Evolutionary conservation across 2,113 vertebrate species (phyloP).

Genomic region (Hippoglossus stenolepis): DNA sequence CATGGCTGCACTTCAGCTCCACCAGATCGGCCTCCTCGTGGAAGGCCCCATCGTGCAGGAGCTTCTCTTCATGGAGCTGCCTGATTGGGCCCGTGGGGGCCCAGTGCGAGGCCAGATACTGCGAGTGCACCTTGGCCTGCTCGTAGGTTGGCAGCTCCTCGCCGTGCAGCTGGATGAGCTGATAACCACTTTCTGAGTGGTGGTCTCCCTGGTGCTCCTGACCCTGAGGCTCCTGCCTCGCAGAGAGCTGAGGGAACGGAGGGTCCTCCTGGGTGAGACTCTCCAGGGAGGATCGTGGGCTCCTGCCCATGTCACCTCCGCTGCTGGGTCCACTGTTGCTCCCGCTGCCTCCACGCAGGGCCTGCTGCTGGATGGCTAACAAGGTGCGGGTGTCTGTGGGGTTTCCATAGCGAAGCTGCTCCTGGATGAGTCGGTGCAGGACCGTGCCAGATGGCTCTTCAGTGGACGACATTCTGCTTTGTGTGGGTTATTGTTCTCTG

Average conservation of each 20-base stretch:
- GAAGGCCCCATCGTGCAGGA: constrained; percentile 70
- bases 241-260: constrained; percentile 90
- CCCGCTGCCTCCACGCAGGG: constrained; percentile 88
- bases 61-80: constrained; percentile 67
- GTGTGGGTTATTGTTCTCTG: constrained; percentile 26
- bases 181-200: constrained; percentile 89
- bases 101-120: constrained; percentile 88
- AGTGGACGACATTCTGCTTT: constrained; percentile 69
- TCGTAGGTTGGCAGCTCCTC: constrained; percentile 97
- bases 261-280: constrained; percentile 92
- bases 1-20: constrained; percentile 90
- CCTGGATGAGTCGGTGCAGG: constrained; percentile 97
- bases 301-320: constrained; percentile 77
- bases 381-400: constrained; percentile 95
- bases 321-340: constrained; percentile 78
- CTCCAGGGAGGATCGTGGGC: constrained; percentile 92
- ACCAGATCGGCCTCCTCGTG: constrained; percentile 86
- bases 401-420: constrained; percentile 98
- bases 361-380: constrained; percentile 98
- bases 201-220: constrained; percentile 94
- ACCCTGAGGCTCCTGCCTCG: constrained; percentile 96
- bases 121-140: constrained; percentile 95
- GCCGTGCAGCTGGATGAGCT: constrained; percentile 88
- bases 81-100: constrained; percentile 47
- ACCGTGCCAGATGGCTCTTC: constrained; percentile 97